Percentiles rank a stretch among this genome's conserved stretches.
Evolutionary conservation across 2,113 vertebrate species (phyloP).

Genomic region (Orthochromis indermauri): DNA sequence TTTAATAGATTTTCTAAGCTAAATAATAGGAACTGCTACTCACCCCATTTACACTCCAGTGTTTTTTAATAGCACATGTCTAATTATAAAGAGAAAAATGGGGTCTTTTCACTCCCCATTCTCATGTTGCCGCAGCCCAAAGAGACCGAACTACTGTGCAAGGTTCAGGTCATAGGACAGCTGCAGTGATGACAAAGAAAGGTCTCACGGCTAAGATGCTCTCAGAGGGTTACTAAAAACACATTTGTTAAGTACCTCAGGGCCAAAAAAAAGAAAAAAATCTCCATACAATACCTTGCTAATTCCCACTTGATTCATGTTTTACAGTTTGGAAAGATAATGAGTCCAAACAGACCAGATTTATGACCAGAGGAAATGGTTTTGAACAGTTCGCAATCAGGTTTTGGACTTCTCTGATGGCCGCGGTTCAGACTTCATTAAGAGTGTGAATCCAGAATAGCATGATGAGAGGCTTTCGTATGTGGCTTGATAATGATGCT

Average conservation of each 20-base stretch:
- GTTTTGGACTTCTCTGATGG: conserved; percentile 9
- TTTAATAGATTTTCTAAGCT: background rate
- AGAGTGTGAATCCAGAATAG: background rate
- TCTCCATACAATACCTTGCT: background rate
- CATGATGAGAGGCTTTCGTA: background rate
- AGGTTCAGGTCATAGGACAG: background rate
- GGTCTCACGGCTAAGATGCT: conserved; percentile 1
- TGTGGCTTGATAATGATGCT: background rate
- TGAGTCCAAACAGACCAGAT: conserved; percentile 34
- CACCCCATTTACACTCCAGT: background rate
- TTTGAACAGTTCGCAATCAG: conserved; percentile 38
- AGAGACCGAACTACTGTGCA: conserved; percentile 6
- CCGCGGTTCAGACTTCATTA: background rate
- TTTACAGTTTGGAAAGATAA: conserved; percentile 30
- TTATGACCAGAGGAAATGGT: conserved; percentile 37
- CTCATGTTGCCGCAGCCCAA: background rate
- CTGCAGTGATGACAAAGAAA: background rate
- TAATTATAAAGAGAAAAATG: background rate
- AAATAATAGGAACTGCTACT: background rate
- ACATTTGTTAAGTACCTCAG: conserved; percentile 9
- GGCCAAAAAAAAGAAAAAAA: background rate
- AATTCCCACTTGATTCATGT: conserved; percentile 23
- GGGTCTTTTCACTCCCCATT: background rate
- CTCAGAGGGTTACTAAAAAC: conserved; percentile 41
- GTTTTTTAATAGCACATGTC: background rate